Evolutionary conservation across 2,888 invertebrate species (phyloP).

Genomic region (Scotopteryx bipunctaria): DNA sequence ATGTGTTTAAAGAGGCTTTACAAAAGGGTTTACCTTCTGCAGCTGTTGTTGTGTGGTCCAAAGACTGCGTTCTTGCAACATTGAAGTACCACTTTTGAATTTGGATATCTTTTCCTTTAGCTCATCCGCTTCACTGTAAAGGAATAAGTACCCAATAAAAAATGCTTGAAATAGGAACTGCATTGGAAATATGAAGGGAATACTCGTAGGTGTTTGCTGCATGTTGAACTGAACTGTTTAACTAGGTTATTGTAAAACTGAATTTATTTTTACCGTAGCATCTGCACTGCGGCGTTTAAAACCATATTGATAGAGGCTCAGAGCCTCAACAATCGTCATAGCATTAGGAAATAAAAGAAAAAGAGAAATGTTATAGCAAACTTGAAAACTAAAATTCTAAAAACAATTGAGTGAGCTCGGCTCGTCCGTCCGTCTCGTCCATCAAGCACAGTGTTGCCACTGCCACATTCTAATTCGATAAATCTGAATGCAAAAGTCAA

Average conservation of each 20-base stretch:
- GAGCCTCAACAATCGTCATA: constrained; percentile 77
- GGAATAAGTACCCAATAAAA: not conserved
- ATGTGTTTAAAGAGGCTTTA: not conserved
- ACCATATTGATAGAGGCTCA: constrained; percentile 86
- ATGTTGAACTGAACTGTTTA: not conserved
- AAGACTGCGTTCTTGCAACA: constrained; percentile 73
- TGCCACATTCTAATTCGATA: no score
- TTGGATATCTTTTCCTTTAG: constrained; percentile 87
- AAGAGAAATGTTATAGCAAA: constrained; percentile 55
- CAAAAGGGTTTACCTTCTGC: constrained; percentile 62
- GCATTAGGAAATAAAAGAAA: constrained; percentile 68
- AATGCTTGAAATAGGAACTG: no score
- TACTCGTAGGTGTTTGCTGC: no score
- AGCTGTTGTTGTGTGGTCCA: constrained; percentile 76
- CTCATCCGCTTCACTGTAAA: constrained; percentile 87
- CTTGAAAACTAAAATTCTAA: constrained; percentile 63
- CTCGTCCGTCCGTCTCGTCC: not conserved
- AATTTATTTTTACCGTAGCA: constrained; percentile 84
- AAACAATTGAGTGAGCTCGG: constrained; percentile 71
- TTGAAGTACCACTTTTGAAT: constrained; percentile 83
- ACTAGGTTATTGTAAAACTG: constrained; percentile 19
- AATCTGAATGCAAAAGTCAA: no score
- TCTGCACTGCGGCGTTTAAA: constrained; percentile 89
- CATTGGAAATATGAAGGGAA: no score
- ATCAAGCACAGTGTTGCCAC: no score